A percentile compares a stretch with the other conserved stretches of the same genome.
Conservation (phyloP, 2,797 vertebrate genomes). For the Zalophus californianus region DNA sequence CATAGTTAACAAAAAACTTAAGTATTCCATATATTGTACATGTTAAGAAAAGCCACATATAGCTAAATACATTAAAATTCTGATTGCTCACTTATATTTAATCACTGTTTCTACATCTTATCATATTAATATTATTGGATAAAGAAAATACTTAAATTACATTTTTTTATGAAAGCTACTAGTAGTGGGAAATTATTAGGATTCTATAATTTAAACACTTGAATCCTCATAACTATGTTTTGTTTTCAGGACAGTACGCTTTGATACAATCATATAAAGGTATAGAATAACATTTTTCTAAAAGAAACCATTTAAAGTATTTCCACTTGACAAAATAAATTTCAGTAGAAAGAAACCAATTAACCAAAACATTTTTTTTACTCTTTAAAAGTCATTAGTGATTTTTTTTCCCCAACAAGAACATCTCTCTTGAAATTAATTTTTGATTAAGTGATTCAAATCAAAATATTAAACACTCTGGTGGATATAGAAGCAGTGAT, state of each 20-base stretch:
- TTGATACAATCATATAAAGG: neutral
- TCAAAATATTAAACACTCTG: conserved; percentile 67
- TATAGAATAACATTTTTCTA: neutral
- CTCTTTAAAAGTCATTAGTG: conserved; percentile 31
- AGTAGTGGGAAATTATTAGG: neutral
- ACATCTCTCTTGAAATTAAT: conserved; percentile 49
- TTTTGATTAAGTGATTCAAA: conserved; percentile 56
- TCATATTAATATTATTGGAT: neutral
- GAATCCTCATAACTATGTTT: neutral
- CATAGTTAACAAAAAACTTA: neutral
- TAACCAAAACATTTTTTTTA: neutral
- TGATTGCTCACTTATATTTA: neutral
- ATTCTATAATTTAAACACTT: neutral
- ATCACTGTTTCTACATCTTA: neutral
- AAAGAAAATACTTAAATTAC: neutral
- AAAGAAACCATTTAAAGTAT: neutral
- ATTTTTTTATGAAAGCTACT: neutral
- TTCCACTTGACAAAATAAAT: neutral
- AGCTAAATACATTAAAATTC: neutral
- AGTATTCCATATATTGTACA: neutral
- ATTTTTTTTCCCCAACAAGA: neutral
- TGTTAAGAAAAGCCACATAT: neutral
- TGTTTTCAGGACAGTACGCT: neutral
- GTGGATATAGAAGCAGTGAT: neutral
- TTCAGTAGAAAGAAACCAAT: conserved; percentile 32